Percentiles rank a stretch among this genome's conserved stretches.
Conservation (phyloP, 1,140 invertebrate species). For the Drosophila oshimai region DNA sequence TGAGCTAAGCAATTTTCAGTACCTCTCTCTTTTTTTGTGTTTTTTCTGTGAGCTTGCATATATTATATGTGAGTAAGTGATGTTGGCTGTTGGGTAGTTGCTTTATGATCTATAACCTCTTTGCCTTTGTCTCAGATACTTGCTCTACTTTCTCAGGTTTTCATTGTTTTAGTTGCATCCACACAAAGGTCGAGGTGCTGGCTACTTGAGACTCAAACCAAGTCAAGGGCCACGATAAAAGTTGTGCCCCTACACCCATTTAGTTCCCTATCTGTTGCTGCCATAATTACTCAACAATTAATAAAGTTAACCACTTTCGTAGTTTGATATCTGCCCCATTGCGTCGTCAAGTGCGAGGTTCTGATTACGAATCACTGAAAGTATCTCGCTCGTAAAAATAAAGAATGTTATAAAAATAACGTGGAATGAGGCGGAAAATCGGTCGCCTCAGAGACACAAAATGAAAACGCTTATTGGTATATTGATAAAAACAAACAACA, state of each 20-base stretch:
- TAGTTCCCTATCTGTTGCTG: not conserved
- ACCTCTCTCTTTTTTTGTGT: conserved; percentile 18
- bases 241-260: not conserved
- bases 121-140: conserved; percentile 27
- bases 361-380: conserved; percentile 43
- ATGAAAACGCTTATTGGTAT: conserved; percentile 24
- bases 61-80: too few species aligned
- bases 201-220: conserved; percentile 12
- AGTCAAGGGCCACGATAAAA: conserved; percentile 37
- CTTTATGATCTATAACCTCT: conserved; percentile 31
- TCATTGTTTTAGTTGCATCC: conserved; percentile 5
- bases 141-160: conserved; percentile 28
- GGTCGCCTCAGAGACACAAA: conserved; percentile 18
- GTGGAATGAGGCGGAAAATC: not conserved
- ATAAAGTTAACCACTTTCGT: conserved; percentile 52
- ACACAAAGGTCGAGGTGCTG: conserved; percentile 38
- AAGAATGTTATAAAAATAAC: conserved; percentile 21
- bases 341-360: conserved; percentile 29
- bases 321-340: conserved; percentile 29
- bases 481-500: conserved; percentile 23
- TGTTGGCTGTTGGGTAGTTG: not conserved
- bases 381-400: conserved; percentile 9
- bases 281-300: conserved; percentile 61
- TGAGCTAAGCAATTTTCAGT: conserved; percentile 14
- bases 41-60: conserved; percentile 26